Evolutionary conservation across 1,140 invertebrate genomes (phyloP), one percentile per base, ranked within the genome.

Genomic region (Drepana arcuata): DNA sequence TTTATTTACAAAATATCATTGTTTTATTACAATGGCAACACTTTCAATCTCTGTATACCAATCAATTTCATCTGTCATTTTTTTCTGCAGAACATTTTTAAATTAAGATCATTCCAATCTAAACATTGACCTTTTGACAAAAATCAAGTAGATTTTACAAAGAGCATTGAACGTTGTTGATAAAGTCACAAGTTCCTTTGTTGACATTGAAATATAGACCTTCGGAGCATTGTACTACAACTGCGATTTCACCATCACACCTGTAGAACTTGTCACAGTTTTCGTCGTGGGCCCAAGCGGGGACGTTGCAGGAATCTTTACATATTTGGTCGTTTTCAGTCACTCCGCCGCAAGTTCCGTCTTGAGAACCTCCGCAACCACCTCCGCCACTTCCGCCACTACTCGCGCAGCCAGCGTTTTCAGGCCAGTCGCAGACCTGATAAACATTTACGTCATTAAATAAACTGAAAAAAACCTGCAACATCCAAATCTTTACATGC

Each of bases 251-350:
- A 5, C 62, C 67, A 3, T 78, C 50, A 40, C 89, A 91, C 1
- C 75, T 55, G 64, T 85, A 90, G 59, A 85, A 91, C 35, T 72
- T 84, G 1, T 65, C 65, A 48, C 89, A 90, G 35, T 87, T 83
- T 0, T 57, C 55, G 2, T 83, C 77, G 34, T 89, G 74, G 1
- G 79, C 44, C 47, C 85, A 69, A 1, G 84, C 59, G 2, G 64
- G 56, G 0, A 58, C 30, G 18, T 66, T 51, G 44, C 63, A 66
- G 18, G 35, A 27, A 0, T 23, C 23, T 11, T 14, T 15, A 38
- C 57, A 60, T 34, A 24, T 42, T 24, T 54, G 18, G 7, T 37
- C 14, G 14, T 42, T n/a, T 1, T 11, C 24, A 21, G 10, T 21
- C 39, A 1, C 13, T 4, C 24, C 33, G 2, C 4, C 18, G 11